Evolutionary conservation across 2,888 invertebrate genomes (phyloP), one percentile per base, ranked within the genome.

Genomic region (Lingula anatina): DNA sequence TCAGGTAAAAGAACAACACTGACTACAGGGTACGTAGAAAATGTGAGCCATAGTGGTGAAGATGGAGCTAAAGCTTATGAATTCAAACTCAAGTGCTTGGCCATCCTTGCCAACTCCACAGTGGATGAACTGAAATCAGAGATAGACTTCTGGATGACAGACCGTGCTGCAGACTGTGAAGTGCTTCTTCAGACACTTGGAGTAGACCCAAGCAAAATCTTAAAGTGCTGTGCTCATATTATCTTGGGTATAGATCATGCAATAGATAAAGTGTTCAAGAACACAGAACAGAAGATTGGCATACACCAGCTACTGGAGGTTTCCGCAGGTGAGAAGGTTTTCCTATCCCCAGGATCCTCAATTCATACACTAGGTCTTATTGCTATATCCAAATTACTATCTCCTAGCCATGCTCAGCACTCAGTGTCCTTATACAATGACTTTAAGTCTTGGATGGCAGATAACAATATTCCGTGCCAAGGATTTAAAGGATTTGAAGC

Each of bases 341-440:
- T 39, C 39, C 7, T 9, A 18, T 39, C 39, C 9, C n/a, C 12
- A 15, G 12, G n/a, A 39, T 15, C 15, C 20, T n/a, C 20, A 15
- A n/a, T n/a, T n/a, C n/a, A 25, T 15, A 42, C 43, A 24, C 25
- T 42, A 18, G 43, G 24, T 9, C 43, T 42, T 5, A 42, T 42
- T 24, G 43, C 43, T 18, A 42, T 42, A 7, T 15, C 43, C 18
- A 42, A 42, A 18, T 18, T 42, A 9, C 18, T 42, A 18, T 42
- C 43, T 9, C 43, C 43, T 18, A 42, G 43, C 9, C 43, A 42
- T 42, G 43, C 43, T 5, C 12, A 5, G 7, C 23, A 42, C 18
- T 42, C 43, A 12, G 43, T 42, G 23, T 42, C 43, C 15, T 24
- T 42, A 25, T 42, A 42, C 43, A 42, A 42, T 24, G 43, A 42